Evolutionary conservation across 2,888 invertebrate genomes (phyloP).

Genomic region (Meta bourneti): DNA sequence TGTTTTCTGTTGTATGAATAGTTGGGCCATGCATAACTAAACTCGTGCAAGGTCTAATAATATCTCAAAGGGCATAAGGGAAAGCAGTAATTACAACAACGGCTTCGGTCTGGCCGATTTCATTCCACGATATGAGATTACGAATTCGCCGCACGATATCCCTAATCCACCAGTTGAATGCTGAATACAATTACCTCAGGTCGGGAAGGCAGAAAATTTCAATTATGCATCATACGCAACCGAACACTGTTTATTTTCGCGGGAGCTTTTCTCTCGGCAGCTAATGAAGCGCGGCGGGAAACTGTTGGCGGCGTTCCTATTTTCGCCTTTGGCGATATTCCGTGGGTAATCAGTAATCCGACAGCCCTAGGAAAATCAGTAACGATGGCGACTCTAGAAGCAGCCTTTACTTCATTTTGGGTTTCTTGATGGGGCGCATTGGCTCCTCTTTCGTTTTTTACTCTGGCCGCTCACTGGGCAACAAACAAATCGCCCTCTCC

Average conservation of each 20-base stretch:
- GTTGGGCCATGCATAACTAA: too few relatives aligned
- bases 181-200: conserved; percentile 4
- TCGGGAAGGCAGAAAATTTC: conserved; percentile 21
- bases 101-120: neutral
- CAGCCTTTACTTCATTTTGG: conserved; percentile 72
- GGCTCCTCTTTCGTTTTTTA: conserved; percentile 18
- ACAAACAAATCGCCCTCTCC: conserved; percentile 52
- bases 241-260: neutral
- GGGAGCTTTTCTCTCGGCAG: neutral
- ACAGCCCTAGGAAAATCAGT: conserved; percentile 76
- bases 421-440: conserved; percentile 66
- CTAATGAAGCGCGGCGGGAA: conserved; percentile 40
- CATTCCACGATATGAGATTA: neutral
- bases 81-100: neutral
- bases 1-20: too few relatives aligned
- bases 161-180: conserved; percentile 43
- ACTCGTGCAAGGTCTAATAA: too few relatives aligned
- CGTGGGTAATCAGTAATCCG: conserved; percentile 61
- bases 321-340: conserved; percentile 73
- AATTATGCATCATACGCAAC: conserved; percentile 5
- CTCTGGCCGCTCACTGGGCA: neutral
- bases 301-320: conserved; percentile 51
- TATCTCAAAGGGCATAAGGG: neutral
- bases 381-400: conserved; percentile 68
- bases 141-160: neutral